Evolutionary conservation across 2,113 vertebrate species (phyloP), one percentile per base, ranked within the genome.

Genomic region (Australoheros scitulus): DNA sequence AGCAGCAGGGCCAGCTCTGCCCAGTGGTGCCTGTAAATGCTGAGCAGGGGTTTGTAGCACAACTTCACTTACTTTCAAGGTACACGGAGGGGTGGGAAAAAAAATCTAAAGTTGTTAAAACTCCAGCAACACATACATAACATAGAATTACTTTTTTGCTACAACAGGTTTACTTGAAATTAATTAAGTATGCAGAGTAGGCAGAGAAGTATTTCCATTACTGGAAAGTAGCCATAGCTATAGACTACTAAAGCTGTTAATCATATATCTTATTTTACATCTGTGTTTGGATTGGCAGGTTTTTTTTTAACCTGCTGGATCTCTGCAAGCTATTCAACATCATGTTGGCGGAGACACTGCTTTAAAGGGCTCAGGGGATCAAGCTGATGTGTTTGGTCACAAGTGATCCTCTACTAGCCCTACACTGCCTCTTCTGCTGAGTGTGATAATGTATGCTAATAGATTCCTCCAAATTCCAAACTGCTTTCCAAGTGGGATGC

Each of bases 371-470:
- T 60, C 52, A 82, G 13, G 38, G 58, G 52, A 55, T 87, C 17
- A 79, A 61, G 52, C 26, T 3, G 38, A 76, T 76, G 47, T 24
- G 36, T 70, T 72, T 79, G 64, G 68, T 50, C 65, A 82, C 58
- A 22, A 70, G 11, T 72, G 56, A 80, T 29, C 29, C 13, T 32
- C 0, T 32, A 52, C 65, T 52, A 70, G 65, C 65, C 65, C 65
- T 52, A 70, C 52, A 24, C 24, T 52, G 65, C 65, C 43, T 52
- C 65, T 52, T 20, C 64, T 3, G 10, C 22, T 29, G 34, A 47
- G 41, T 2, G 18, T 61, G 17, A 52, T 61, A 65, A 68, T 76
- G 38, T 43, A 80, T 64, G 70, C 11, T 64, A 60, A 70, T 29
- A 13, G 43, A 70, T 29, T 70, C 65, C 10, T 32, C 18, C 2